Evolutionary conservation across 2,797 vertebrate species (phyloP).

Genomic region (Gymnoscopelus microlampas): DNA sequence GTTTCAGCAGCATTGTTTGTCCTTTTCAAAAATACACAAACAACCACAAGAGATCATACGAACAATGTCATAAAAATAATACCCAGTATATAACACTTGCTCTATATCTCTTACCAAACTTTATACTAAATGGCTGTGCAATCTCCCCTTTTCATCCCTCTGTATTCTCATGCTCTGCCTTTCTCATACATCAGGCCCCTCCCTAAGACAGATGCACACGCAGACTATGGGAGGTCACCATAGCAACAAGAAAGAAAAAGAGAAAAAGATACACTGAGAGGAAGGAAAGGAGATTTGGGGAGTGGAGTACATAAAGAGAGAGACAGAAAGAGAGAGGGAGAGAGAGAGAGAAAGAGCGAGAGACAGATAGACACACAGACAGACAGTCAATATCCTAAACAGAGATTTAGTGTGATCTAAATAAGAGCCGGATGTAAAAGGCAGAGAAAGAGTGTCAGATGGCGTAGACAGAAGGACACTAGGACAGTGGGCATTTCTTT

Average conservation of each 20-base stretch:
- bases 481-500: slow-evolving; percentile 70
- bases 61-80: not conserved
- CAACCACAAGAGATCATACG: not conserved
- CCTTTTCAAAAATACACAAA: not conserved
- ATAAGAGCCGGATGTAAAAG: slow-evolving; percentile 63
- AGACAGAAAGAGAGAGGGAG: slow-evolving; percentile 49
- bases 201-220: slow-evolving; percentile 67
- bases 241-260: slow-evolving; percentile 80
- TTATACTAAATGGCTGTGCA: slow-evolving; percentile 7
- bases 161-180: slow-evolving; percentile 35
- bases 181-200: slow-evolving; percentile 71
- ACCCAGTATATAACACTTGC: not conserved
- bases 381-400: slow-evolving; percentile 1
- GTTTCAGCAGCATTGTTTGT: not conserved
- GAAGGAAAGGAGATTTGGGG: slow-evolving; percentile 33
- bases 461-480: slow-evolving; percentile 64
- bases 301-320: slow-evolving; percentile 61
- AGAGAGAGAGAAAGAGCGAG: slow-evolving; percentile 58
- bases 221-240: slow-evolving; percentile 77
- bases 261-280: slow-evolving; percentile 10
- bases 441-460: slow-evolving; percentile 73
- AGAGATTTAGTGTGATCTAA: slow-evolving; percentile 41
- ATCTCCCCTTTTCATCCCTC: slow-evolving; percentile 34
- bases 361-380: slow-evolving; percentile 3
- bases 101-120: slow-evolving; percentile 5